Percentiles rank a stretch among this genome's conserved stretches.
Evolutionary conservation across 2,797 vertebrate genomes (phyloP).

Genomic region (Acestrorhynchus altus): DNA sequence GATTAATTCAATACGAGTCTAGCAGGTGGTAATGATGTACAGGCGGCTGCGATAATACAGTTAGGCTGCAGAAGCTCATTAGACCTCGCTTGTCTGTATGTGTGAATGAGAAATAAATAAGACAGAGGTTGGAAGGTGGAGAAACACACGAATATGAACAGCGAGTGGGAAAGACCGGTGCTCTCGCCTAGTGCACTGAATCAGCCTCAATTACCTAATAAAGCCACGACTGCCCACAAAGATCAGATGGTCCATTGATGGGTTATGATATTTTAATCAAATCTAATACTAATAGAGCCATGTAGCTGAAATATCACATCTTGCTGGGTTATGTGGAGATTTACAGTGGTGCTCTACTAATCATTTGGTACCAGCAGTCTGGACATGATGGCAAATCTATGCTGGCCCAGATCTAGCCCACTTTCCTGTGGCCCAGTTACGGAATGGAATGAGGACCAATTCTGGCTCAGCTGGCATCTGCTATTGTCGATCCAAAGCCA

Average conservation of each 20-base stretch:
- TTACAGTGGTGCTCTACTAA: too few species aligned
- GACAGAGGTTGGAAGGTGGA: not conserved
- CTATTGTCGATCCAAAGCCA: too few species aligned
- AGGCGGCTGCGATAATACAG: conserved; percentile 28
- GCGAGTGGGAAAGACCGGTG: not conserved
- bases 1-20: conserved; percentile 39
- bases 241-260: conserved; percentile 6
- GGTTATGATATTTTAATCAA: conserved; percentile 43
- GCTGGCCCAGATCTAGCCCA: too few species aligned
- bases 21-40: conserved; percentile 39
- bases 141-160: conserved; percentile 8
- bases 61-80: conserved; percentile 43
- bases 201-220: conserved; percentile 48
- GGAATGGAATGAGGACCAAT: too few species aligned
- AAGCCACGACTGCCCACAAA: conserved; percentile 18
- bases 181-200: conserved; percentile 23
- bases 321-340: too few species aligned
- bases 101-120: conserved; percentile 18
- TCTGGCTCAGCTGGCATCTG: too few species aligned
- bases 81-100: conserved; percentile 22
- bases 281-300: too few species aligned
- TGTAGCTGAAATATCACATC: too few species aligned
- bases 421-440: too few species aligned
- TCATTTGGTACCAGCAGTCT: too few species aligned
- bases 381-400: too few species aligned